Base-by-base conservation (phyloP, 2,113 vertebrate species). In the Dolichotis patagonum region DNA sequence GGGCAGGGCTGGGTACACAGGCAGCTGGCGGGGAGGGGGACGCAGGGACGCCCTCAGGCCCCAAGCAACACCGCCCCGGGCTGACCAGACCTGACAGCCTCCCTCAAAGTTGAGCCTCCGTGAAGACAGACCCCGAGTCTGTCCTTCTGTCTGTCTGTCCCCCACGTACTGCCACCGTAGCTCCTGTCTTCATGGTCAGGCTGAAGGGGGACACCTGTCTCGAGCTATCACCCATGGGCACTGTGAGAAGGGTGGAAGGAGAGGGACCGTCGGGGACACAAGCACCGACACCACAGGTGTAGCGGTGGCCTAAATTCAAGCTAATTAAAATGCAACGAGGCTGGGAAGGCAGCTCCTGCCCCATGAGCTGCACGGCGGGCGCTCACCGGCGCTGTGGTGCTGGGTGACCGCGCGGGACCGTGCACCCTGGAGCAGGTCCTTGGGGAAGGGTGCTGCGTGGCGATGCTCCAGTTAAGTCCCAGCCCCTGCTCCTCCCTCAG, bases 401-500 rank as follows among this genome's bases (percentile, higher is more conserved):
- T 3, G 32, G 38, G 60, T 2, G 22, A 38, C 60, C 38, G 2
- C 2, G 0, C 1, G 19, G 41, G 11, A 17, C 3, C 14, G 49
- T 26, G 10, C 30, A n/a, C n/a, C 19, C 19, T 0, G 10, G 69
- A 3, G 5, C 1, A n/a, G n/a, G n/a, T 38, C 4, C 1, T 4
- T 30, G 28, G 2, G 1, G 3, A 67, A 16, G 2, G 26, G 30
- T 22, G 11, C 1, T 2, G 7, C 5, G 3, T 17, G 17, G 49
- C 35, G 49, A 3, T 0, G 0, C 28, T 60, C 2, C 2, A 9
- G 13, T 5, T 41, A 24, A 38, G 1, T 32, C 17, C 52, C 12
- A 38, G 10, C 19, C 2, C 10, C 56, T 9, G 7, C 20, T 4
- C 4, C 3, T 12, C 20, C 14, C 38, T 12, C 1, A 13, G 38